Evolutionary conservation across 2,888 invertebrate genomes (phyloP).

Genomic region (Lordiphosa andalusiaca): DNA sequence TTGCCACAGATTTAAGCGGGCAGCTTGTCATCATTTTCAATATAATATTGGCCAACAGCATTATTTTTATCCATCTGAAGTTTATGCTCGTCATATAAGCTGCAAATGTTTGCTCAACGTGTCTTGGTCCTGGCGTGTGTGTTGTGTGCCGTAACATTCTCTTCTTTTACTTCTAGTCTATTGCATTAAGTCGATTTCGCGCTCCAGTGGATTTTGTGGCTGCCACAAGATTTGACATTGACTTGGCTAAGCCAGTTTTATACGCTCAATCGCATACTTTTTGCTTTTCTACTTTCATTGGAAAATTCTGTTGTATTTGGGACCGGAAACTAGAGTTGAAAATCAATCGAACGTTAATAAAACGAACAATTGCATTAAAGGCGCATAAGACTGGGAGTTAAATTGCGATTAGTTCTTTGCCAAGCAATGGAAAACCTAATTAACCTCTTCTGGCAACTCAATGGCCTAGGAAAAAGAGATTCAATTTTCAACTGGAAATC

Average conservation of each 20-base stretch:
- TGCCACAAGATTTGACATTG: constrained; percentile 48
- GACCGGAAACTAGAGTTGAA: constrained; percentile 21
- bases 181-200: constrained; percentile 73
- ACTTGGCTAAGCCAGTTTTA: constrained; percentile 56
- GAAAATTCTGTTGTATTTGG: constrained; percentile 28
- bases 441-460: no score
- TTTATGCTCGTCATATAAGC: constrained; percentile 43
- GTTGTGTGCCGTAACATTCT: constrained; percentile 1
- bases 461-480: no score
- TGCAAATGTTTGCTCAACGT: constrained; percentile 62
- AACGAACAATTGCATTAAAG: constrained; percentile 20
- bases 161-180: constrained; percentile 46
- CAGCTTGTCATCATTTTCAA: constrained; percentile 26
- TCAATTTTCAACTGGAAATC: no score
- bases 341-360: constrained; percentile 55
- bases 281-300: constrained; percentile 27
- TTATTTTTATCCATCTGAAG: constrained; percentile 27
- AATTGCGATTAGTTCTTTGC: no score
- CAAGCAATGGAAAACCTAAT: no score
- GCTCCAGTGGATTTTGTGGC: constrained; percentile 60
- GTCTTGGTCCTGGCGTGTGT: constrained; percentile 31
- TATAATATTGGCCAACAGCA: constrained; percentile 24
- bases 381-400: constrained; percentile 15
- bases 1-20: constrained; percentile 5
- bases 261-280: constrained; percentile 65